Conservation (phyloP, 2,888 invertebrate species). For the Drosophila acutilabella region DNA sequence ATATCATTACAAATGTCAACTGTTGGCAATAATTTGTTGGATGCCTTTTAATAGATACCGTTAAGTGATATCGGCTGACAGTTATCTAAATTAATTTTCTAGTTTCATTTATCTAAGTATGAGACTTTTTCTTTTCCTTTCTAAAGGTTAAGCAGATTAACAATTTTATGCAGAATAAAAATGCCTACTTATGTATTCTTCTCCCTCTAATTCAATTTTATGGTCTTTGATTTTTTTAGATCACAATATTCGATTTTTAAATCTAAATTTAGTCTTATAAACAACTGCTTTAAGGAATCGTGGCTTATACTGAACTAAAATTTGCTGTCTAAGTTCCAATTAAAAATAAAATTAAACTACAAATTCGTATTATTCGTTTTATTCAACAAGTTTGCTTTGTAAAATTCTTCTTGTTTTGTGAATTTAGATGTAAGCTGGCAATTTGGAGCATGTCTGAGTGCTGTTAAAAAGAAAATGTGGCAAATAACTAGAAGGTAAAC, state of each 20-base stretch:
- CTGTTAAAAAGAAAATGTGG: slow-evolving; percentile 9
- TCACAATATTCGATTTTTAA: too few species aligned
- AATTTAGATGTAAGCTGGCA: neutral
- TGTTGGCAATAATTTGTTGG: slow-evolving; percentile 37
- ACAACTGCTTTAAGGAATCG: too few species aligned
- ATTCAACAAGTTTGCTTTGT: neutral
- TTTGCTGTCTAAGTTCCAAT: too few species aligned
- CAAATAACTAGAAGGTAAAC: neutral
- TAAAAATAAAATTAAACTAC: too few species aligned
- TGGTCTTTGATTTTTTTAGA: too few species aligned
- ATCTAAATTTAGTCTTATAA: too few species aligned
- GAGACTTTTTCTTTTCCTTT: too few species aligned
- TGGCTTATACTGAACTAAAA: too few species aligned
- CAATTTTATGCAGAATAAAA: neutral
- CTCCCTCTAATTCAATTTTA: too few species aligned
- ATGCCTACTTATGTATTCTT: too few species aligned
- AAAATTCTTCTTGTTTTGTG: too few species aligned
- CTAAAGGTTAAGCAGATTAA: neutral
- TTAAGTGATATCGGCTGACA: slow-evolving; percentile 46
- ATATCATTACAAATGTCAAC: slow-evolving; percentile 38
- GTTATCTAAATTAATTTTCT: slow-evolving; percentile 30
- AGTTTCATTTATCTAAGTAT: neutral
- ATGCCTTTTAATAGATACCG: slow-evolving; percentile 37
- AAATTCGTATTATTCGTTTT: too few species aligned
- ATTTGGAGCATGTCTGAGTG: neutral